These are phyloP conservation scores for Entelurus aequoreus DNA, from an alignment of 2,113 vertebrate species.

Conservation along the genomic window DNA sequence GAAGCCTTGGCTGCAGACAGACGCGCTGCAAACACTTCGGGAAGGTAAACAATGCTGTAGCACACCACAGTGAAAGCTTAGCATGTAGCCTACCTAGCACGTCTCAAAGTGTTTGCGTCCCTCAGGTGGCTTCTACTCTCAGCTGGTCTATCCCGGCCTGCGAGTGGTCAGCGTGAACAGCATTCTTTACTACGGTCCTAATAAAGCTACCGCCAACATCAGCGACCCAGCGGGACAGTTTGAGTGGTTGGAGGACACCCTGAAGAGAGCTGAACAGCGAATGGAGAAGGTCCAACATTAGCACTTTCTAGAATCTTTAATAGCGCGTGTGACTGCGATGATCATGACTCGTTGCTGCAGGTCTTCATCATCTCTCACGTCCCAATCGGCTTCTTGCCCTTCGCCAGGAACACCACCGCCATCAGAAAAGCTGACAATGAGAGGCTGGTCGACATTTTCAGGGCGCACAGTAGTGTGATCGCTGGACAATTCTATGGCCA, in stretches of 20 bases:
- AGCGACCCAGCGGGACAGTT: conserved; percentile 76
- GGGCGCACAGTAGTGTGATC: conserved; percentile 79
- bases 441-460: conserved; percentile 80
- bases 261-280: conserved; percentile 37
- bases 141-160: conserved; percentile 74
- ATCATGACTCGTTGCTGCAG: conserved; percentile 48
- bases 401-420: conserved; percentile 65
- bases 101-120: neutral
- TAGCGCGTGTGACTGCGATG: neutral
- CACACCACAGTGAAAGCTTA: neutral
- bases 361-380: conserved; percentile 90
- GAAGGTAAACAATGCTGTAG: conserved; percentile 70
- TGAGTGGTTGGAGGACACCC: conserved; percentile 52
- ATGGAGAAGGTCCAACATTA: conserved; percentile 43
- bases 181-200: conserved; percentile 87
- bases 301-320: too few relatives aligned
- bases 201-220: conserved; percentile 75
- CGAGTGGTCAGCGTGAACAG: conserved; percentile 92
- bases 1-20: conserved; percentile 82
- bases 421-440: conserved; percentile 80
- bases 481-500: conserved; percentile 92
- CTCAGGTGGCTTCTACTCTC: conserved; percentile 92
- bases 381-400: conserved; percentile 86
- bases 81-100: neutral
- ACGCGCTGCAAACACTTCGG: conserved; percentile 79